phyloP scores from a whole-genome alignment of 2,113 vertebrate species.

The Poecile atricapillus region DNA sequence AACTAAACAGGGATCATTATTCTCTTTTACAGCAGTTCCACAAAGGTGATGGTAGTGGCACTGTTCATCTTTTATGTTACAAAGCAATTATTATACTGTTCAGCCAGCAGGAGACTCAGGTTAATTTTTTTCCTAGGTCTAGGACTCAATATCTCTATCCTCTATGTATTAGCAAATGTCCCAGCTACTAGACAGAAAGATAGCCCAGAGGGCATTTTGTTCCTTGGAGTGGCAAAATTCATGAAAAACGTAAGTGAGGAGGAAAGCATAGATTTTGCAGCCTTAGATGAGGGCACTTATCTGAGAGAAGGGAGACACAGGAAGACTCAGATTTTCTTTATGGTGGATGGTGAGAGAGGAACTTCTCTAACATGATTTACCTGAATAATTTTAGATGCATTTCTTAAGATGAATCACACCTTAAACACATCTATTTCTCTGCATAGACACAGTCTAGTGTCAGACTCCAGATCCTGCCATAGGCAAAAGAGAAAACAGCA shows the following conservation, averaged over 20 bases:
- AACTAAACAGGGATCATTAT: not conserved
- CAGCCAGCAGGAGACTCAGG: not conserved
- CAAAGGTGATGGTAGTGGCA: not conserved
- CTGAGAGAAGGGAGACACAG: not conserved
- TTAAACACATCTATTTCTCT: not conserved
- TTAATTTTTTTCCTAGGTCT: not conserved
- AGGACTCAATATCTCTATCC: not conserved
- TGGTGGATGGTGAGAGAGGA: not conserved
- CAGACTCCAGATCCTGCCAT: not conserved
- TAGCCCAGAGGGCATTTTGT: not conserved
- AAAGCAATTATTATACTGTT: not conserved
- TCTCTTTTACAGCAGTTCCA: not conserved
- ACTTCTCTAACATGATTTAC: not conserved
- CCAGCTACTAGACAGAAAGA: not conserved
- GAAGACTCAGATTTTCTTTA: not conserved
- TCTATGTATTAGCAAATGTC: not conserved
- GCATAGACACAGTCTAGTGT: not conserved
- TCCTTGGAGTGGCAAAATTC: not conserved
- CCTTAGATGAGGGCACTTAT: not conserved
- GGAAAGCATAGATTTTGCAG: not conserved
- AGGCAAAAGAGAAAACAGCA: not conserved
- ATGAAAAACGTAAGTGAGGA: not conserved
- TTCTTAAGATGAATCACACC: not conserved
- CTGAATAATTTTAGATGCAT: slow-evolving; percentile 9
- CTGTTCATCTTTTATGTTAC: not conserved